Conservation (phyloP, 2,888 invertebrate genomes). For the Papilio demoleus region DNA sequence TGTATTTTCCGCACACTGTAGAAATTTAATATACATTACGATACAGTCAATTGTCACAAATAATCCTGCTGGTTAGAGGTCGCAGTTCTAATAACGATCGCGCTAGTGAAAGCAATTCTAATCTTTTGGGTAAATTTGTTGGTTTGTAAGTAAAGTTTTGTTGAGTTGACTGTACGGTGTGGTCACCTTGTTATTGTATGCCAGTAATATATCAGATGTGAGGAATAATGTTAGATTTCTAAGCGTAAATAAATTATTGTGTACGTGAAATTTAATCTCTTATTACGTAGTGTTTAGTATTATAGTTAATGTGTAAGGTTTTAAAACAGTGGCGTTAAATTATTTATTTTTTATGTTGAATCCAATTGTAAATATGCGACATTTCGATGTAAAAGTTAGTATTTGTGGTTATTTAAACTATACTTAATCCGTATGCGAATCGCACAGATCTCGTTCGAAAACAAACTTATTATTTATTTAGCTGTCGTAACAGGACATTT, state of each 20-base stretch:
- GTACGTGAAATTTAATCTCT: constrained; percentile 68
- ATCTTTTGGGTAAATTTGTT: not conserved
- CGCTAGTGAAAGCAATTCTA: not conserved
- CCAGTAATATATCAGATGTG: constrained; percentile 74
- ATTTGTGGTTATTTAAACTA: constrained; percentile 75
- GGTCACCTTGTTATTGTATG: constrained; percentile 63
- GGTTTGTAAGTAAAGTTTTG: constrained; percentile 1
- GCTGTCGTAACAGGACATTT: constrained; percentile 47
- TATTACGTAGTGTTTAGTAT: constrained; percentile 70
- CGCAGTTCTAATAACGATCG: no score
- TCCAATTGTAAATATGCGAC: constrained; percentile 77
- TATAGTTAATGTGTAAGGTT: constrained; percentile 75
- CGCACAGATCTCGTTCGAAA: constrained; percentile 70
- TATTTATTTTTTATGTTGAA: constrained; percentile 83
- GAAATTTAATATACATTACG: no score
- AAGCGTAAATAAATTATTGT: constrained; percentile 64
- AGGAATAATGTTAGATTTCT: constrained; percentile 58
- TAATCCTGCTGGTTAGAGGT: no score
- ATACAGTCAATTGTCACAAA: no score
- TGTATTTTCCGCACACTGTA: no score
- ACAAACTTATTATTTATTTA: constrained; percentile 61
- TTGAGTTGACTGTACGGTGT: constrained; percentile 43
- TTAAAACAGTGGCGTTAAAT: constrained; percentile 77
- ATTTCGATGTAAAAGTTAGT: constrained; percentile 76
- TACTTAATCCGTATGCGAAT: constrained; percentile 55